Evolutionary conservation across 2,113 vertebrate genomes (phyloP), one percentile per base, ranked within the genome.

Genomic region (Genyomyrus donnyi): DNA sequence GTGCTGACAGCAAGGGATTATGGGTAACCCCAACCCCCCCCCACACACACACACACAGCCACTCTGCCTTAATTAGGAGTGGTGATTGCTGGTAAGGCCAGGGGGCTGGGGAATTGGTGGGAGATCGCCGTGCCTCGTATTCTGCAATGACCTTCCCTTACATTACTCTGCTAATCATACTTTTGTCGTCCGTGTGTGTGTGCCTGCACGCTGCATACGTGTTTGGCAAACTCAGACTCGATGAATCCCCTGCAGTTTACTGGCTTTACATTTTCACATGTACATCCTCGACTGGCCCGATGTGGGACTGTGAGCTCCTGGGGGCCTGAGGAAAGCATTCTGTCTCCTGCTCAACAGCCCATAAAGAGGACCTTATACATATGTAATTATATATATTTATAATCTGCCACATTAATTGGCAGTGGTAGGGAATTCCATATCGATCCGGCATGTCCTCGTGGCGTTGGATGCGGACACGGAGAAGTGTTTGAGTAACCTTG

Each of bases 331-430:
- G 70, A 88, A 74, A 90, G 85, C 89, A 17, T 87, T 85, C 88
- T 87, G 50, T 89, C 52, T 87, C 80, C 89, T 88, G 49, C 6
- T 83, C 49, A 88, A 91, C 46, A 27, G 48, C 46, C 85, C 90
- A 46, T 88, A 85, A 74, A 89, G 53, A 88, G 62, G 21, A 8
- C 11, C 35, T 91, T 86, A 91, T 90, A 88, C 88, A 90, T 86
- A 89, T 84, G 11, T 80, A 80, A 39, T 31, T 39, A 77, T 77
- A 39, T 39, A 39, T 77, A 80, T 80, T 17, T 80, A 17, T 83
- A 83, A 89, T 86, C 66, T 42, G 35, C 88, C 90, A 90, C 87
- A 66, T 91, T 80, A 90, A 88, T 52, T 88, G 87, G 49, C 53
- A 45, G 90, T 17, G 84, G 87, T 52, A 27, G 58, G 19, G 6